Conservation (phyloP, 1,140 invertebrate species). For the Homarus americanus region DNA sequence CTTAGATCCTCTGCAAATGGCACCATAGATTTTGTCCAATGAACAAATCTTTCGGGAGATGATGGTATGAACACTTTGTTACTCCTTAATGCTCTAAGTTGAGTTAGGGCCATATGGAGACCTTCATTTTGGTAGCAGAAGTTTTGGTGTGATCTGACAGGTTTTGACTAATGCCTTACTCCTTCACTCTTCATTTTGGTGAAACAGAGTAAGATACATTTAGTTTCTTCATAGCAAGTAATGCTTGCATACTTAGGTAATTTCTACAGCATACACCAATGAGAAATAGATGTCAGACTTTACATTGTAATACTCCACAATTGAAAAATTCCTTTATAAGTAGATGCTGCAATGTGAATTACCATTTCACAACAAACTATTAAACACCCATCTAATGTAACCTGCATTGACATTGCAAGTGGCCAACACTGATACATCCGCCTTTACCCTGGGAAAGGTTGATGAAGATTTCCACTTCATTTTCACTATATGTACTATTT, state of each 20-base stretch:
- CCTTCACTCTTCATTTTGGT: constrained; percentile 28
- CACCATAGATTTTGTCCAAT: constrained; percentile 30
- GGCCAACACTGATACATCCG: neutral
- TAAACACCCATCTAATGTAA: neutral
- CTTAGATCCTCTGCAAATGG: constrained; percentile 13
- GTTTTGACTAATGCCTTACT: constrained; percentile 40
- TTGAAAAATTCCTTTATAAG: neutral
- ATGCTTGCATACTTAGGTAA: neutral
- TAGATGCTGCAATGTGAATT: neutral
- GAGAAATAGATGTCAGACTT: neutral
- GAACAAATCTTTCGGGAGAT: constrained; percentile 23
- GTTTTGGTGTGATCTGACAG: constrained; percentile 34
- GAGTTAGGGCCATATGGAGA: constrained; percentile 19
- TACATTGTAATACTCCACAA: neutral
- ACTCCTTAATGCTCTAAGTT: constrained; percentile 10
- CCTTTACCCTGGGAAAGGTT: too few relatives aligned
- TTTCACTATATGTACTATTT: too few relatives aligned
- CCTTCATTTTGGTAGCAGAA: neutral
- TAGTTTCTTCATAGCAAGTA: neutral
- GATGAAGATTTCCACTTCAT: too few relatives aligned
- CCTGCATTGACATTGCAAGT: neutral
- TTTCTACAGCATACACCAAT: neutral
- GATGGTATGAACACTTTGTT: constrained; percentile 1
- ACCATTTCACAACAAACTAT: neutral
- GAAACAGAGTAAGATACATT: constrained; percentile 6